Base-by-base conservation (phyloP, 2,888 invertebrate genomes). In the Lamproptera curius region DNA sequence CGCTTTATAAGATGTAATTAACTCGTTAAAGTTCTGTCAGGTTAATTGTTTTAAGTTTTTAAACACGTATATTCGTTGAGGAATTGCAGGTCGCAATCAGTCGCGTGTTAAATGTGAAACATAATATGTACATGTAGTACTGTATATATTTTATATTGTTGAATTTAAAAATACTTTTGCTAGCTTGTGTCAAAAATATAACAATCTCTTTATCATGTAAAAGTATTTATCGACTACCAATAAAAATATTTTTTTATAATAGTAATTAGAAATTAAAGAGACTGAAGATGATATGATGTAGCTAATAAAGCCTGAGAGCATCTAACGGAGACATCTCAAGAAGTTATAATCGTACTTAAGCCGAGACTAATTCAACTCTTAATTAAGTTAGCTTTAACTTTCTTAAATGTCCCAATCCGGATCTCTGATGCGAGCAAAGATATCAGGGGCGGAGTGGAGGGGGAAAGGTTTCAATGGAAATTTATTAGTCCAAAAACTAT, bases 401-500 rank as follows among this genome's bases (percentile, higher is more conserved):
- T 59, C 67, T 70, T 69, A 77, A 79, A 79, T 70, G 75, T 73
- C 71, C 80, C 77, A 75, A 76, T 79, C 81, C 67, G 65, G 63
- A 71, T 70, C 69, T 73, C 76, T 76, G 76, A 76, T 73, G 76
- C 68, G 57, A 53, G 48, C 63, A 67, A 83, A 81, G 70, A 78
- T 84, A 78, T 76, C 70, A 66, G 77, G 78, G 37, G 1, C n/a
- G 31, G 31, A 2, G 9, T 9, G 31, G 31, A 11, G 28, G 4
- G 31, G n/a, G 31, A 13, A 31, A 31, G 17, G 73, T 76, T 80
- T 82, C 81, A 80, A 80, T 81, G 82, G 74, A 81, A 85, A 85
- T 85, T 81, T 83, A 85, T 85, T 83, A 80, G 76, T 76, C 71
- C 71, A 70, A 66, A 69, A 76, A 85, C 84, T 86, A 85, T 84